Evolutionary conservation across 2,888 invertebrate genomes (phyloP).

Genomic region (Latrodectus hesperus): DNA sequence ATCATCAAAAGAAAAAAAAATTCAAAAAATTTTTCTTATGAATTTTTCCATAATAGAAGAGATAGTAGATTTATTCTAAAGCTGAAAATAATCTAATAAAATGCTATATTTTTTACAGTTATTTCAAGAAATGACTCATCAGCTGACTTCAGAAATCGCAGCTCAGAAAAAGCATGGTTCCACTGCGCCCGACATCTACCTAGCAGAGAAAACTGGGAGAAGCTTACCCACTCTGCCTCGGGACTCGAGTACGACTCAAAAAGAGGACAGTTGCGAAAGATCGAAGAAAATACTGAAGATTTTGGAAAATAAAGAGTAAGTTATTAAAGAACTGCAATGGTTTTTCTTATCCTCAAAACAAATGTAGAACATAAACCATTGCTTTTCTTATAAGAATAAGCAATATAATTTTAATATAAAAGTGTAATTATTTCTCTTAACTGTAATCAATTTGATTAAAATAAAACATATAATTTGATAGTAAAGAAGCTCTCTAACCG

Average conservation of each 20-base stretch:
- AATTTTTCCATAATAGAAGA: not conserved
- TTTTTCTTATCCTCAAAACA: not conserved
- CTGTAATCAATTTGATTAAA: no score
- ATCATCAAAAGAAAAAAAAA: no score
- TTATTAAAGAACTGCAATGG: not conserved
- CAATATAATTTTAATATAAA: not conserved
- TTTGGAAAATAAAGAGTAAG: slow-evolving; percentile 58
- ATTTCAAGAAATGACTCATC: slow-evolving; percentile 59
- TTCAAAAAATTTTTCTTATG: no score
- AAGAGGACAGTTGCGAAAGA: not conserved
- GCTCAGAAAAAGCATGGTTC: slow-evolving; percentile 50
- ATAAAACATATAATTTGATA: no score
- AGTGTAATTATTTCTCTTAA: no score
- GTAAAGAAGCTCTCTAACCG: no score
- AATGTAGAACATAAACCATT: no score
- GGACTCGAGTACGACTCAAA: not conserved
- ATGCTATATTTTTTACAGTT: slow-evolving; percentile 8
- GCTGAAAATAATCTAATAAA: not conserved
- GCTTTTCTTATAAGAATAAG: not conserved
- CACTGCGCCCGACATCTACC: slow-evolving; percentile 23
- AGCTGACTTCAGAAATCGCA: slow-evolving; percentile 53
- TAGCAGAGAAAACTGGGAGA: slow-evolving; percentile 23
- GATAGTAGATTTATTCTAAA: not conserved
- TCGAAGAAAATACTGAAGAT: slow-evolving; percentile 56
- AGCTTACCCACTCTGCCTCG: slow-evolving; percentile 39